Conservation (phyloP, 2,113 vertebrate genomes). For the Lichenostomus cassidix region DNA sequence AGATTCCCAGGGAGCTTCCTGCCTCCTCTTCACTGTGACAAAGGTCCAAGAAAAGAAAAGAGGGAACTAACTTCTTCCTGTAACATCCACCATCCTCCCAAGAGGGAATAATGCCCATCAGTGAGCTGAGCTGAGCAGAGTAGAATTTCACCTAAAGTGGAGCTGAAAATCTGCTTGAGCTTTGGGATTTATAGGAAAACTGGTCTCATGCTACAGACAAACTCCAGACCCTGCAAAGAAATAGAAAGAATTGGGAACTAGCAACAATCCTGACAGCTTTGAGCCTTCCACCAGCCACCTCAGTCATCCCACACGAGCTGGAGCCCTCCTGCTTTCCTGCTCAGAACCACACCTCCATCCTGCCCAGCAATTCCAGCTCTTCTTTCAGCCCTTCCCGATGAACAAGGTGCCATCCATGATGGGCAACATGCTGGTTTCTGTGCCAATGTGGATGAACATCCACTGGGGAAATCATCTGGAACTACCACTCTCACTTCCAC, state of each 20-base stretch:
- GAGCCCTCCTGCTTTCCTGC: neutral
- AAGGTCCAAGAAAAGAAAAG: neutral
- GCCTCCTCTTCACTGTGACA: neutral
- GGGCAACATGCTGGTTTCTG: neutral
- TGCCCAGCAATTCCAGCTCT: neutral
- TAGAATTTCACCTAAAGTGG: neutral
- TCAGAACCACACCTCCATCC: neutral
- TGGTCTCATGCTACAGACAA: neutral
- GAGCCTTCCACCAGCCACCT: neutral
- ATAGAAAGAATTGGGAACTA: neutral
- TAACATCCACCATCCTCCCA: neutral
- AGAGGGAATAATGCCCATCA: neutral
- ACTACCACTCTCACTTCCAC: neutral
- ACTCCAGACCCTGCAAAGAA: neutral
- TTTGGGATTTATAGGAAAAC: neutral
- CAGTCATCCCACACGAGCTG: fast-evolving
- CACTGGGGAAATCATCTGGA: neutral
- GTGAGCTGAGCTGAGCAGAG: neutral
- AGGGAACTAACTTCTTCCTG: neutral
- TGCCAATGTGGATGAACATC: neutral
- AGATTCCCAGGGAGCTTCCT: neutral
- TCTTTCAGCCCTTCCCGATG: neutral
- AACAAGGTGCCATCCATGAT: neutral
- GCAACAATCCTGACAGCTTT: neutral
- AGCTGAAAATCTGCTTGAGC: neutral